Percentiles rank a stretch among this genome's conserved stretches.
These are phyloP conservation scores for Poliocrania exsul DNA, from an alignment of 2,797 vertebrate genomes.

Conservation along the genomic window DNA sequence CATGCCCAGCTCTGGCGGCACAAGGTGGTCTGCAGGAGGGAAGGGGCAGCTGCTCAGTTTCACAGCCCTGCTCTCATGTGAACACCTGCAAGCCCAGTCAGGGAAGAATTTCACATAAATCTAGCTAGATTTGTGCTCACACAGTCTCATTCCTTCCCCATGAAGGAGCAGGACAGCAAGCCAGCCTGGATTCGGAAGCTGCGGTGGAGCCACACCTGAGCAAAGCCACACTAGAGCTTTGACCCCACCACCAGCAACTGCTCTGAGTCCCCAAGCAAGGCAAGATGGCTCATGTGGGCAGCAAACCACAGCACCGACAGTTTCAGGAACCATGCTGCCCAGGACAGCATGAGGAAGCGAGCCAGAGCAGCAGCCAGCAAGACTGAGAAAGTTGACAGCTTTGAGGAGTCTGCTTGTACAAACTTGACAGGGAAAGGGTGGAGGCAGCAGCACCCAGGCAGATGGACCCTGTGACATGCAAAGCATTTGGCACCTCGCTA, in stretches of 20 bases:
- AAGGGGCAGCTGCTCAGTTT: background rate
- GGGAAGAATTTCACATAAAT: background rate
- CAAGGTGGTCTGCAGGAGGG: background rate
- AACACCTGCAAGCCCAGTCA: background rate
- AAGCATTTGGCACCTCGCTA: background rate
- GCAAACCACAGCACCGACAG: background rate
- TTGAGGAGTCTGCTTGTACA: background rate
- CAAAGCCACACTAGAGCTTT: background rate
- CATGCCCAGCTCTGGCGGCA: background rate
- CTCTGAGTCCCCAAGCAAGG: background rate
- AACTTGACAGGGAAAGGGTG: background rate
- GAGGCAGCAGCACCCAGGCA: background rate
- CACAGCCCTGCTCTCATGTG: background rate
- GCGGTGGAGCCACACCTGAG: background rate
- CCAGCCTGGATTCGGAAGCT: background rate
- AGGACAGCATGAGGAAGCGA: background rate
- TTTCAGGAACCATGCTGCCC: background rate
- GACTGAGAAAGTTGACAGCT: background rate
- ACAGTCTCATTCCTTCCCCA: background rate
- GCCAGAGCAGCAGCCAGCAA: background rate
- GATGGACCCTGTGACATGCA: background rate
- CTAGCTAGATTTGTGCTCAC: background rate
- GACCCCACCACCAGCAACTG: background rate
- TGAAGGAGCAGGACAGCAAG: background rate
- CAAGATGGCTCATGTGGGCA: background rate